Evolutionary conservation across 2,113 vertebrate species (phyloP).

Genomic region (Eurystomus gularis): DNA sequence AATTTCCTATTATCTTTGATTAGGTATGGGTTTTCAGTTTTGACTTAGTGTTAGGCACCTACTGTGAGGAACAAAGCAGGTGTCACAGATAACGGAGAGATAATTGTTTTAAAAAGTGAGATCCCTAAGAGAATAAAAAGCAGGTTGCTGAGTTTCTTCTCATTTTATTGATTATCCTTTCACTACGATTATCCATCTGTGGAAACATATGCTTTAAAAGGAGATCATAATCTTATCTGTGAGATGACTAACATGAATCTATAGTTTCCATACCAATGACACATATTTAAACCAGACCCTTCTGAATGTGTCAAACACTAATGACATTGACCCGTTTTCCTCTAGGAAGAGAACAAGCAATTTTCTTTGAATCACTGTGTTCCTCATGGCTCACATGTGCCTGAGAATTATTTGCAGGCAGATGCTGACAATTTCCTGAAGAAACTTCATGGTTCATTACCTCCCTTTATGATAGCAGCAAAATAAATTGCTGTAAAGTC

Average conservation of each 20-base stretch:
- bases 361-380: slow-evolving; percentile 49
- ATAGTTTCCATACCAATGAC: slow-evolving; percentile 9
- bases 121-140: slow-evolving; percentile 46
- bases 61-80: slow-evolving; percentile 36
- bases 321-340: slow-evolving; percentile 16
- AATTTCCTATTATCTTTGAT: slow-evolving; percentile 52
- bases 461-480: slow-evolving; percentile 63
- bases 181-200: slow-evolving; percentile 43
- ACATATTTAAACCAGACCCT: background rate
- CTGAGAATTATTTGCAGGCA: slow-evolving; percentile 57
- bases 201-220: slow-evolving; percentile 53
- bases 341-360: slow-evolving; percentile 41
- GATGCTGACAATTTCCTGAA: slow-evolving; percentile 67
- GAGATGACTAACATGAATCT: slow-evolving; percentile 10
- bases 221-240: slow-evolving; percentile 16
- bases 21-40: slow-evolving; percentile 24
- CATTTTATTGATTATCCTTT: slow-evolving; percentile 46
- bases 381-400: slow-evolving; percentile 48
- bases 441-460: slow-evolving; percentile 71
- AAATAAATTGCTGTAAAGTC: slow-evolving; percentile 72
- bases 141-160: slow-evolving; percentile 52
- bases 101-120: slow-evolving; percentile 54
- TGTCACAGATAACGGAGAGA: slow-evolving; percentile 22
- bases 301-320: background rate
- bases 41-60: slow-evolving; percentile 53